phyloP scores from a whole-genome alignment of 2,113 vertebrate genomes.

The Limnothrissa miodon region DNA sequence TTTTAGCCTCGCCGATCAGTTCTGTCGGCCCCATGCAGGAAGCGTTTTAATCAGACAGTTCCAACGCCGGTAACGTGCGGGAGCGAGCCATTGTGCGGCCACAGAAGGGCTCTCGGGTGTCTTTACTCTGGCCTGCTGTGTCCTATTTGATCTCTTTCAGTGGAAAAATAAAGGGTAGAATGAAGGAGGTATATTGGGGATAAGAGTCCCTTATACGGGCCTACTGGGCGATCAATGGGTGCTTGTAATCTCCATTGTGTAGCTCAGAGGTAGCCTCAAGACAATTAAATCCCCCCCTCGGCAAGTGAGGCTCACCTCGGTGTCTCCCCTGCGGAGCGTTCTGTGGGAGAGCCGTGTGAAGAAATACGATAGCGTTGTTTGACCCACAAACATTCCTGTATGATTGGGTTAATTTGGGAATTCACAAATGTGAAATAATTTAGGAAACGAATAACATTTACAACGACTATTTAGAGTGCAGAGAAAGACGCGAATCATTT shows the following conservation, averaged over 20 bases:
- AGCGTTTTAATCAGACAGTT: conserved; percentile 80
- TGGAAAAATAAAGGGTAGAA: conserved; percentile 74
- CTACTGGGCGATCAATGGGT: conserved; percentile 77
- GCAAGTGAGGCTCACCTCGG: background rate
- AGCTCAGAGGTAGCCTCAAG: conserved; percentile 76
- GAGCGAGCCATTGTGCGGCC: conserved; percentile 69
- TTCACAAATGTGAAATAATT: no score
- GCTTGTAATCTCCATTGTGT: conserved; percentile 79
- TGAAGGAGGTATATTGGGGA: conserved; percentile 74
- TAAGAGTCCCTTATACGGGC: conserved; percentile 72
- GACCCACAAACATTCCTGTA: background rate
- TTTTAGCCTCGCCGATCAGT: conserved; percentile 69
- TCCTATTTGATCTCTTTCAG: conserved; percentile 81
- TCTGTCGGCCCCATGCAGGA: conserved; percentile 72
- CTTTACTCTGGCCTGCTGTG: conserved; percentile 84
- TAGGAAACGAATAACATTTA: background rate
- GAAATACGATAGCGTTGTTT: background rate
- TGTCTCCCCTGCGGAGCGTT: background rate
- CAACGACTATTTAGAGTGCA: background rate
- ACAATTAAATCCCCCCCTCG: conserved; percentile 75
- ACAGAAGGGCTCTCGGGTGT: conserved; percentile 73
- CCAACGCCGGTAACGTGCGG: conserved; percentile 63
- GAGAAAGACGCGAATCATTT: no score
- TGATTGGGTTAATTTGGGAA: background rate
- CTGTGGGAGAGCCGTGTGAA: background rate